These are phyloP conservation scores for Grammomys surdaster DNA, from an alignment of 2,113 vertebrate species.

Conservation along the genomic window DNA sequence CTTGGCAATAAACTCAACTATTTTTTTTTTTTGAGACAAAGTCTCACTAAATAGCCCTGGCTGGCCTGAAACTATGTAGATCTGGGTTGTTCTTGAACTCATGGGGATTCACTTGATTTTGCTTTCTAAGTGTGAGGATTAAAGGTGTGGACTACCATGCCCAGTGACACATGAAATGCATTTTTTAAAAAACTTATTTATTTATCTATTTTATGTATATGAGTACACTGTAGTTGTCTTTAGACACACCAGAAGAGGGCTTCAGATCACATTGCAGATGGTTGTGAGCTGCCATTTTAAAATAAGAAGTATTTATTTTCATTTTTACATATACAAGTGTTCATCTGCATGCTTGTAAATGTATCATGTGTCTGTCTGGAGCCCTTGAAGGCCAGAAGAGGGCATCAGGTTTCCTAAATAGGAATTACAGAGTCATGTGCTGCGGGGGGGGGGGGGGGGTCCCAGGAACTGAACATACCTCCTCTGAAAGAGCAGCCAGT, in stretches of 20 bases:
- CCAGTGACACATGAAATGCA: too few relatives aligned
- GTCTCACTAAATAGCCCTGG: not conserved
- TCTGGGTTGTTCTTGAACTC: not conserved
- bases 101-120: not conserved
- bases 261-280: too few relatives aligned
- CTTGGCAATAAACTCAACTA: constrained; percentile 10
- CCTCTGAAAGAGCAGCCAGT: not conserved
- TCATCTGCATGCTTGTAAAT: not conserved
- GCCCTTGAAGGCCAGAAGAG: not conserved
- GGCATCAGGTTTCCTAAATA: not conserved
- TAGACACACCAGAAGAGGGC: too few relatives aligned
- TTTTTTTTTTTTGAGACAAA: not conserved
- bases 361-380: not conserved
- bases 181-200: too few relatives aligned
- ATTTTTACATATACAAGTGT: not conserved
- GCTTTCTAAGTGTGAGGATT: not conserved
- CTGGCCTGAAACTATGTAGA: not conserved
- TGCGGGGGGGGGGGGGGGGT: too few relatives aligned
- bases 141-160: not conserved
- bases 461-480: not conserved
- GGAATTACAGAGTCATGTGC: too few relatives aligned
- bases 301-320: not conserved
- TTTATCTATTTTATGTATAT: too few relatives aligned
- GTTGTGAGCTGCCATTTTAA: too few relatives aligned
- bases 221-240: too few relatives aligned